Percentiles rank a stretch among this genome's conserved stretches.
These are phyloP conservation scores for Plagodis pulveraria DNA, from an alignment of 2,888 invertebrate species.

Conservation along the genomic window DNA sequence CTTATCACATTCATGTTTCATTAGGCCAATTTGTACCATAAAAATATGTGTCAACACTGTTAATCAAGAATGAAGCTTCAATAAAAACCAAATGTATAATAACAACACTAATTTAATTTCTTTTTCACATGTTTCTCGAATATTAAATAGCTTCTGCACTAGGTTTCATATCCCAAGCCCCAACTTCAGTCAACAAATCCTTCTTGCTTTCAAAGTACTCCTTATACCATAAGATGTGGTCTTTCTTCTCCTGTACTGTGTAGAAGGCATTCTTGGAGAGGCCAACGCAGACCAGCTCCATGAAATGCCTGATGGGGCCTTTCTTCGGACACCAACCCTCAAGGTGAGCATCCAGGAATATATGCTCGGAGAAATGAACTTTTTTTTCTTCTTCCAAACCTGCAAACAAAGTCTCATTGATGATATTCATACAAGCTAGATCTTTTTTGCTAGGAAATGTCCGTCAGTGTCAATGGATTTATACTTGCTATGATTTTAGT, in stretches of 20 bases:
- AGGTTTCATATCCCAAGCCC: slow-evolving; percentile 78
- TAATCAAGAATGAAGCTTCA: too few relatives aligned
- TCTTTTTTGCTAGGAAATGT: too few relatives aligned
- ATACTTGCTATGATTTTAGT: too few relatives aligned
- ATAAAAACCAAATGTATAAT: too few relatives aligned
- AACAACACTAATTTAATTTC: too few relatives aligned
- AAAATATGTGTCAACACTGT: too few relatives aligned
- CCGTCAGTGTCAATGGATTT: too few relatives aligned
- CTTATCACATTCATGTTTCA: too few relatives aligned
- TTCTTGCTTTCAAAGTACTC: slow-evolving; percentile 94
- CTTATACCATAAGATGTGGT: slow-evolving; percentile 96
- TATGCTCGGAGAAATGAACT: slow-evolving; percentile 96
- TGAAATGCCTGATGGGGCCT: slow-evolving; percentile 97
- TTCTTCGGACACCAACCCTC: slow-evolving; percentile 95
- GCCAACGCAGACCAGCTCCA: slow-evolving; percentile 97
- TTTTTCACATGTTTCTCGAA: too few relatives aligned
- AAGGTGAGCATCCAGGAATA: slow-evolving; percentile 95
- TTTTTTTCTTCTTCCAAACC: slow-evolving; percentile 87
- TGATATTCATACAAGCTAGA: not conserved
- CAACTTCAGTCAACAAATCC: slow-evolving; percentile 87
- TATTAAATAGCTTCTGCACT: slow-evolving; percentile 37
- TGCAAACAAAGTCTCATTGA: slow-evolving; percentile 49
- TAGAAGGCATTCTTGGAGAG: slow-evolving; percentile 97
- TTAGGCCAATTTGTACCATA: too few relatives aligned
- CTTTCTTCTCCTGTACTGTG: slow-evolving; percentile 93